These are phyloP conservation scores for Xenopus borealis DNA, from an alignment of 2,113 vertebrate genomes.

Conservation along the genomic window DNA sequence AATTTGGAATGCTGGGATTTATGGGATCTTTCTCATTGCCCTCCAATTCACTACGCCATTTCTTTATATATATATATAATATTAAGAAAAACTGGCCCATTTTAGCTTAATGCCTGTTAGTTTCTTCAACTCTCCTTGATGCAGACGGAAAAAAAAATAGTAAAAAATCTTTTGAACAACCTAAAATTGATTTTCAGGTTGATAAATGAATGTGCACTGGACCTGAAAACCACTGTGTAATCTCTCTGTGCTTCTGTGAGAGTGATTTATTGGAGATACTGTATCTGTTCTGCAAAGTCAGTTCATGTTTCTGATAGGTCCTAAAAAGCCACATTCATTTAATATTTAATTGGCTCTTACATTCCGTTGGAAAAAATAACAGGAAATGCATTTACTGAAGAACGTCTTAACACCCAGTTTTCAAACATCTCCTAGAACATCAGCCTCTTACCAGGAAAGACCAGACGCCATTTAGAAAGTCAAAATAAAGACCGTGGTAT, in stretches of 20 bases:
- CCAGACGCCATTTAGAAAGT: conserved; percentile 36
- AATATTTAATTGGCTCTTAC: conserved; percentile 44
- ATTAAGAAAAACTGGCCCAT: too few relatives aligned
- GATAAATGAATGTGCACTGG: too few relatives aligned
- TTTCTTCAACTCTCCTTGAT: too few relatives aligned
- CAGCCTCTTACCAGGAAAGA: conserved; percentile 28
- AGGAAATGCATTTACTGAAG: conserved; percentile 38
- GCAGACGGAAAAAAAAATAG: too few relatives aligned
- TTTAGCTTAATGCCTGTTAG: too few relatives aligned
- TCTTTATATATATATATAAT: too few relatives aligned
- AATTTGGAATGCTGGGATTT: too few relatives aligned
- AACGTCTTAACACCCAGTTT: conserved; percentile 38
- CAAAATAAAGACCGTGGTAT: conserved; percentile 36
- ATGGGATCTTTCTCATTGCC: too few relatives aligned
- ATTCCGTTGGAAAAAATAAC: conserved; percentile 46
- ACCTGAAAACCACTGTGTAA: background rate
- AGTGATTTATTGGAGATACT: conserved; percentile 25
- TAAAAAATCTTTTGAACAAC: too few relatives aligned
- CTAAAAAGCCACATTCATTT: conserved; percentile 38
- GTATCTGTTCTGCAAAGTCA: conserved; percentile 11
- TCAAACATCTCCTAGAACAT: conserved; percentile 32
- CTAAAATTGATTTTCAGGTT: too few relatives aligned
- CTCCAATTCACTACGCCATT: too few relatives aligned
- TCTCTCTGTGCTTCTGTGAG: conserved; percentile 2
- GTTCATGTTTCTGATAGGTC: conserved; percentile 29